A percentile compares a stretch with the other conserved stretches of the same genome.
phyloP scores from a whole-genome alignment of 2,113 vertebrate genomes.

The Petroica traversi region DNA sequence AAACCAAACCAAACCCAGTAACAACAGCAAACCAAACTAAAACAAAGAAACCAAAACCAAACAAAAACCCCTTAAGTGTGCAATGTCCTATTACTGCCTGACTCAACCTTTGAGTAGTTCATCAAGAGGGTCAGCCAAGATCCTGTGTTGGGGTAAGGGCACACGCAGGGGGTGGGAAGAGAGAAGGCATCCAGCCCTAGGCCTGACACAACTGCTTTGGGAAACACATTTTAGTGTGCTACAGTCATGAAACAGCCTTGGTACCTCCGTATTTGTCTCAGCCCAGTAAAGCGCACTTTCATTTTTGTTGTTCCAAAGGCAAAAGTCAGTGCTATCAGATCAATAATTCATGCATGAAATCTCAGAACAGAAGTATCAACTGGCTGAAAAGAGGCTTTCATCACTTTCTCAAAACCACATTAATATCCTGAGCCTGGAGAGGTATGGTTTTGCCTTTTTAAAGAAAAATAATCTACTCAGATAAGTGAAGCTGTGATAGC shows the following conservation, averaged over 20 bases:
- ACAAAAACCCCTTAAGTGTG: not conserved
- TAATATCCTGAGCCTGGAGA: not conserved
- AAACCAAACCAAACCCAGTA: not conserved
- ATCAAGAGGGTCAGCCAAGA: not conserved
- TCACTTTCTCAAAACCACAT: not conserved
- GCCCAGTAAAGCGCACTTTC: not conserved
- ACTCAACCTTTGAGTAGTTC: not conserved
- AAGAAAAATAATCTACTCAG: not conserved
- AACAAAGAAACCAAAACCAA: not conserved
- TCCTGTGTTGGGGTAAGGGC: not conserved
- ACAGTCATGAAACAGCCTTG: not conserved
- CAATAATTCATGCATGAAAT: not conserved
- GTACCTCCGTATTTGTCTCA: accelerated
- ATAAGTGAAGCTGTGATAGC: not conserved
- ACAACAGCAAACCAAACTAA: not conserved
- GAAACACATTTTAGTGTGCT: not conserved
- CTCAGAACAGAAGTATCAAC: not conserved
- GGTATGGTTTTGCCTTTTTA: not conserved
- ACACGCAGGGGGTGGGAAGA: not conserved
- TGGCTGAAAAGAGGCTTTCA: not conserved
- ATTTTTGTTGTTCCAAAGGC: not conserved
- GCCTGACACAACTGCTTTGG: not conserved
- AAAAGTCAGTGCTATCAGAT: not conserved
- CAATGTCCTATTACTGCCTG: not conserved
- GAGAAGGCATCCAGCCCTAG: not conserved